A percentile compares a stretch with the other conserved stretches of the same genome.
phyloP scores from a whole-genome alignment of 2,888 invertebrate genomes.

The Eupithecia exiguata region DNA sequence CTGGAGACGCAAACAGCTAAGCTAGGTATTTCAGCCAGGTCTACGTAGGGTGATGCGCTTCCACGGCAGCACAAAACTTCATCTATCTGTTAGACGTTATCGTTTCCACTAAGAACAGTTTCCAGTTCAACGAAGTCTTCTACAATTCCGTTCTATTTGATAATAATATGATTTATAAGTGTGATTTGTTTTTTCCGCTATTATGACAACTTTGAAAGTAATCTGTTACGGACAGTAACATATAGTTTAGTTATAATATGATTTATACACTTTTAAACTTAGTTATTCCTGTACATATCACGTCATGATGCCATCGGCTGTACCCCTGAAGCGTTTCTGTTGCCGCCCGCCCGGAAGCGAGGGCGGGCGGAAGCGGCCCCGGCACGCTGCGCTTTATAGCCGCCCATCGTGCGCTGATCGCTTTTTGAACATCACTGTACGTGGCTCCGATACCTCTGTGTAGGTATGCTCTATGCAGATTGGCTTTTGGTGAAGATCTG shows the following conservation, averaged over 20 bases:
- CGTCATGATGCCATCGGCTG: not conserved
- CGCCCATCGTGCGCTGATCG: conserved; percentile 29
- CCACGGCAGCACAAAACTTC: too few species aligned
- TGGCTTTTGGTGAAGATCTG: not conserved
- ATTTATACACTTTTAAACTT: too few species aligned
- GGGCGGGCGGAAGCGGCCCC: conserved; percentile 43
- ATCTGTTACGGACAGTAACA: not conserved
- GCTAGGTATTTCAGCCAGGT: too few species aligned
- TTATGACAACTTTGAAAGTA: not conserved
- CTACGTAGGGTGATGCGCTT: too few species aligned
- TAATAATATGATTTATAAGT: not conserved
- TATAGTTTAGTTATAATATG: not conserved
- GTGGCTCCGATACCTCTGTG: not conserved
- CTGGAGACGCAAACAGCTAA: too few species aligned
- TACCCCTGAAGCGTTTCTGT: conserved; percentile 23
- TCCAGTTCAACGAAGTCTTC: not conserved
- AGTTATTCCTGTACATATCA: not conserved
- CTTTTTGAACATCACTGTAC: conserved; percentile 21
- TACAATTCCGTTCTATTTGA: not conserved
- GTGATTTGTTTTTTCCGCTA: not conserved
- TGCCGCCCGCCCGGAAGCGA: conserved; percentile 43
- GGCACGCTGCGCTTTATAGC: conserved; percentile 44
- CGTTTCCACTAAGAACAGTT: not conserved
- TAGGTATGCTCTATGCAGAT: conserved; percentile 7
- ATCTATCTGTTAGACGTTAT: not conserved